phyloP scores from a whole-genome alignment of 2,888 invertebrate species.

The Fragum fragum region DNA sequence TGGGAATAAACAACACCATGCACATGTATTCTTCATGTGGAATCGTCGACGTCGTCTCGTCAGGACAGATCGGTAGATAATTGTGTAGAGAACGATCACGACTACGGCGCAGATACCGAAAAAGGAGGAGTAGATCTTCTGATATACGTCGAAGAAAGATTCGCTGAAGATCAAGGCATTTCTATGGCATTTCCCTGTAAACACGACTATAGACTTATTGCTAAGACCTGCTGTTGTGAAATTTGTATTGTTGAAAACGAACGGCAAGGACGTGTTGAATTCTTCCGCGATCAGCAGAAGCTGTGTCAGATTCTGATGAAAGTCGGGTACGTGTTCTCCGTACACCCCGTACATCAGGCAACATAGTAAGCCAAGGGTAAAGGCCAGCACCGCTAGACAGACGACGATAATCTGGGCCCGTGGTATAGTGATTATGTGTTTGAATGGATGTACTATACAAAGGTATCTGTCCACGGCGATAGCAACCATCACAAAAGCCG shows the following conservation, averaged over 20 bases:
- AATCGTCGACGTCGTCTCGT: constrained; percentile 67
- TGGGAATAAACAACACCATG: constrained; percentile 67
- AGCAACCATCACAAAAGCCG: constrained; percentile 83
- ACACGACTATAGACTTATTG: neutral
- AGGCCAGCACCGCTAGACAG: constrained; percentile 60
- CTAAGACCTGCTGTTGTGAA: neutral
- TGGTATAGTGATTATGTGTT: constrained; percentile 82
- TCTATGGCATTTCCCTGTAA: constrained; percentile 52
- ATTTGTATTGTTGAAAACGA: constrained; percentile 9
- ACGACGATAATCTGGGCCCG: constrained; percentile 73
- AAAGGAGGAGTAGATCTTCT: constrained; percentile 81
- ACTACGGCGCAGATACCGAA: constrained; percentile 83
- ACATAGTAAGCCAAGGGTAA: constrained; percentile 60
- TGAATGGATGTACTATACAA: constrained; percentile 83
- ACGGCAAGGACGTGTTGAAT: constrained; percentile 5
- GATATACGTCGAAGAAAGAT: constrained; percentile 72
- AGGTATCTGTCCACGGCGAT: constrained; percentile 82
- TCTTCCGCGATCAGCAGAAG: neutral
- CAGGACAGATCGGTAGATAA: constrained; percentile 79
- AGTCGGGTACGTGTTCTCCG: constrained; percentile 2
- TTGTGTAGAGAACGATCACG: constrained; percentile 84
- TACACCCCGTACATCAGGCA: constrained; percentile 61
- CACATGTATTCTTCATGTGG: constrained; percentile 69
- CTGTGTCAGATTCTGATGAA: neutral
- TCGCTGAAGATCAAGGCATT: constrained; percentile 53